Base-by-base conservation (phyloP, 2,888 invertebrate species). In the Drosophila lacicola region DNA sequence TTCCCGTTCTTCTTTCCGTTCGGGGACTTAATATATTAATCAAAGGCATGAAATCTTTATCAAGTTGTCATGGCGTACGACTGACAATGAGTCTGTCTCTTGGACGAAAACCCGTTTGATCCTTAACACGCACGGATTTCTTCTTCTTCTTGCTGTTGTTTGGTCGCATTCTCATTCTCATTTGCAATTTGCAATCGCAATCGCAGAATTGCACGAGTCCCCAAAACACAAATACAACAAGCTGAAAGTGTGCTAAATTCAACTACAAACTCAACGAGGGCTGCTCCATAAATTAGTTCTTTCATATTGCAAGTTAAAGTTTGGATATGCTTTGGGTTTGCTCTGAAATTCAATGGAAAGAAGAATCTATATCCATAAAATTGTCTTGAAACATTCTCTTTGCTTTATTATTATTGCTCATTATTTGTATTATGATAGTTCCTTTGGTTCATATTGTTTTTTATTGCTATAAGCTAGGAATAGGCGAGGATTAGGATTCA, bases 21-120 rank as follows among this genome's bases (percentile, higher is more conserved):
- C 62, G 37, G 66, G 47, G 67, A 72, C 86, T 69, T 83, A 82
- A 83, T 82, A 83, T 86, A 86, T 85, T 86, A 84, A 84, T 83
- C 84, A 85, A 83, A 83, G 83, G 74, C 86, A 78, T 86, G 80
- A 86, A 84, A 84, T 84, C 84, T 84, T 86, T 84, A 84, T 84
- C 86, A 84, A 84, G 84, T 84, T 84, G 84, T 84, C 84, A 84
- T 68, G 75, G 67, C 73, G 57, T 72, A 57, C 72, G 69, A 70
- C 70, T 69, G 78, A 68, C 80, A 67, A 68, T 78, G 70, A 70
- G 57, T 60, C 68, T 63, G 67, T 49, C 50, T 49, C 37, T 14
- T 37, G 37, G 25, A 2, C 49, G 67, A 82, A 84, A 84, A 84
- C 84, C 70, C 76, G 84, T 84, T 86, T 83, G 84, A 86, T 83